phyloP scores from a whole-genome alignment of 2,888 invertebrate genomes.

The Anthophora plumipes region DNA sequence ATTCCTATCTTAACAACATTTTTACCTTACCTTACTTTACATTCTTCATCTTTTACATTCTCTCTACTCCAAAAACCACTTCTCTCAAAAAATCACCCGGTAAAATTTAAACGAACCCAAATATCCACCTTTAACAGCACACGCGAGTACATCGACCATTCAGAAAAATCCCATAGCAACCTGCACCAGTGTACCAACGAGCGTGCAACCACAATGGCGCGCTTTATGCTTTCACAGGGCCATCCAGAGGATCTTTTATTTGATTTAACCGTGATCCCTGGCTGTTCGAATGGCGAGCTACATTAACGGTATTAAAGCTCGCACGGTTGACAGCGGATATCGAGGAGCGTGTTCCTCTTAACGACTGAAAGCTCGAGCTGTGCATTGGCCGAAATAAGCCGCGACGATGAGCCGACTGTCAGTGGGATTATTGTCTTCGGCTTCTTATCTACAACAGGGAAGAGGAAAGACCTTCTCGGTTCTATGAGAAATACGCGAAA shows the following conservation, averaged over 20 bases:
- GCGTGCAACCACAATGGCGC: slow-evolving; percentile 21
- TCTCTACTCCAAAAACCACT: too few species aligned
- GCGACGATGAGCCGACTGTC: slow-evolving; percentile 81
- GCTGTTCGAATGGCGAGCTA: background rate
- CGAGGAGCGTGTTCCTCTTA: slow-evolving; percentile 67
- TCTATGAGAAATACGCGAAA: slow-evolving; percentile 54
- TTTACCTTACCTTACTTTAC: too few species aligned
- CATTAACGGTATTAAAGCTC: slow-evolving; percentile 68
- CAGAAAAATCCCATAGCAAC: too few species aligned
- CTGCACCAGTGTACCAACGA: background rate
- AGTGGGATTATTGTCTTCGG: slow-evolving; percentile 84
- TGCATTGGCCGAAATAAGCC: slow-evolving; percentile 77
- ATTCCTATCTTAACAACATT: too few species aligned
- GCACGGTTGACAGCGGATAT: slow-evolving; percentile 52
- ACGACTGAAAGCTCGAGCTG: slow-evolving; percentile 58
- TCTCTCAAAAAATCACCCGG: too few species aligned
- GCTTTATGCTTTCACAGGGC: slow-evolving; percentile 28
- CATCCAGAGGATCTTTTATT: slow-evolving; percentile 16
- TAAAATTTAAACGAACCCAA: too few species aligned
- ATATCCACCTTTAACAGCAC: too few species aligned
- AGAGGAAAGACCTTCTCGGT: too few species aligned
- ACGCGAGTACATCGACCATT: background rate
- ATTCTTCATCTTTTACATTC: too few species aligned
- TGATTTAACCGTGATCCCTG: background rate
- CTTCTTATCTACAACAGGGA: slow-evolving; percentile 80